Base-by-base conservation (phyloP, 2,888 invertebrate species). In the Rhorus exstirpatorius region DNA sequence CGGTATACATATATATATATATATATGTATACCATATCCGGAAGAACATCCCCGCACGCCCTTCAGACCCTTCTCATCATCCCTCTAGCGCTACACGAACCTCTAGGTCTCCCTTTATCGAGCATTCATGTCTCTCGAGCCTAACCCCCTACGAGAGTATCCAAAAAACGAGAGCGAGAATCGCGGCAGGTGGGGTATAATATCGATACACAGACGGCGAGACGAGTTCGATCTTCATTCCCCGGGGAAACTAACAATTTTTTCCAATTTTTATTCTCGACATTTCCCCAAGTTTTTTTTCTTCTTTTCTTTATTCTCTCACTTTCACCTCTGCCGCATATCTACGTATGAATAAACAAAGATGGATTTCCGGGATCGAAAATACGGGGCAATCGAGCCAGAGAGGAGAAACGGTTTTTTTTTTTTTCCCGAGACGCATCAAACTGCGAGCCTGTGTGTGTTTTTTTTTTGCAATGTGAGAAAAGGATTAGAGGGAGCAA, bases 161-260 rank as follows among this genome's bases (percentile, higher is more conserved):
- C 77, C 65, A 84, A 89, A 87, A 87, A 91, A 89, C 83, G 81
- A 82, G 83, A 85, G 78, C 72, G 78, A 78, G 82, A 81, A 71
- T 81, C 84, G 80, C 81, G 87, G 90, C 91, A 91, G 90, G 91
- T 91, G 89, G 88, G 90, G 84, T 83, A 78, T 88, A 87, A 88
- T 86, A 87, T 83, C 88, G 91, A 92, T 91, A 91, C 88, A 86
- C 81, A 68, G 63, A 58, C 46, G 17, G 38, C 71, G 72, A 53
- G 60, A 35, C 44, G 70, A 79, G 78, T 70, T 65, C 68, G 67
- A 81, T 75, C 72, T 63, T 80, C 55, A 58, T 78, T 53, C 75
- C 75, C 10, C 24, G 17, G 55, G 65, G 24, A 76, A 75, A 82
- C 51, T 41, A 71, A 55, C 38, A 31, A 46, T 65, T 70, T 82